These are phyloP conservation scores for Mycetomoellerius zeteki DNA, from an alignment of 1,140 invertebrate species.

Conservation along the genomic window DNA sequence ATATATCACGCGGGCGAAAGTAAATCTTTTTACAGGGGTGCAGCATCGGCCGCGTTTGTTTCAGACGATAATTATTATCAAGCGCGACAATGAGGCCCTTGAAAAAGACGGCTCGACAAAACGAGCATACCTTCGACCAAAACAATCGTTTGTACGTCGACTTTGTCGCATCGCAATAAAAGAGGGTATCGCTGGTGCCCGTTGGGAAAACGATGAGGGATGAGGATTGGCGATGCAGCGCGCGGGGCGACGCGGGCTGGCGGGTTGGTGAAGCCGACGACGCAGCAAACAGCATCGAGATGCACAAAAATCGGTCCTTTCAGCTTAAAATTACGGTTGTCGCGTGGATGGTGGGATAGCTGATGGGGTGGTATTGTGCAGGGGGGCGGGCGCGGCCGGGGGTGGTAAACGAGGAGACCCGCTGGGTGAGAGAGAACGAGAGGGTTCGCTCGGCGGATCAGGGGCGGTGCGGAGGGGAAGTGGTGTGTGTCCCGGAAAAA, in stretches of 20 bases:
- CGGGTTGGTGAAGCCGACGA: constrained; percentile 76
- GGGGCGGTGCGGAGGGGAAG: constrained; percentile 57
- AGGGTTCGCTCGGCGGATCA: constrained; percentile 55
- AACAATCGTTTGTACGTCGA: constrained; percentile 72
- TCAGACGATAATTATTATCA: constrained; percentile 61
- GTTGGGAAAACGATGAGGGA: constrained; percentile 47
- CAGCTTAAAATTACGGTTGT: constrained; percentile 83
- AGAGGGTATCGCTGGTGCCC: constrained; percentile 52
- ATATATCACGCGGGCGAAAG: constrained; percentile 49
- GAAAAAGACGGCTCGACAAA: constrained; percentile 62
- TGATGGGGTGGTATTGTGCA: constrained; percentile 77
- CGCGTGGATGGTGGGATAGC: constrained; percentile 76
- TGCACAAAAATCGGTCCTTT: constrained; percentile 82
- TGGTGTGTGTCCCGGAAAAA: constrained; percentile 83
- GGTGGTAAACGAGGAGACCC: constrained; percentile 46
- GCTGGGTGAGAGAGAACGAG: constrained; percentile 65
- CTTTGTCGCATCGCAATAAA: constrained; percentile 64
- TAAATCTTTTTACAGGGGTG: constrained; percentile 51
- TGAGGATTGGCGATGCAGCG: neutral
- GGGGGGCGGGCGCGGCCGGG: constrained; percentile 64
- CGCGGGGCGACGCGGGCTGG: constrained; percentile 38
- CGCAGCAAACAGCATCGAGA: constrained; percentile 79
- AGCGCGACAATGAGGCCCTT: constrained; percentile 49
- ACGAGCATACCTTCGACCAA: constrained; percentile 64
- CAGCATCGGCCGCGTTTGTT: constrained; percentile 47